A percentile compares a stretch with the other conserved stretches of the same genome.
phyloP scores from a whole-genome alignment of 2,113 vertebrate species.

The Callorhinus ursinus region DNA sequence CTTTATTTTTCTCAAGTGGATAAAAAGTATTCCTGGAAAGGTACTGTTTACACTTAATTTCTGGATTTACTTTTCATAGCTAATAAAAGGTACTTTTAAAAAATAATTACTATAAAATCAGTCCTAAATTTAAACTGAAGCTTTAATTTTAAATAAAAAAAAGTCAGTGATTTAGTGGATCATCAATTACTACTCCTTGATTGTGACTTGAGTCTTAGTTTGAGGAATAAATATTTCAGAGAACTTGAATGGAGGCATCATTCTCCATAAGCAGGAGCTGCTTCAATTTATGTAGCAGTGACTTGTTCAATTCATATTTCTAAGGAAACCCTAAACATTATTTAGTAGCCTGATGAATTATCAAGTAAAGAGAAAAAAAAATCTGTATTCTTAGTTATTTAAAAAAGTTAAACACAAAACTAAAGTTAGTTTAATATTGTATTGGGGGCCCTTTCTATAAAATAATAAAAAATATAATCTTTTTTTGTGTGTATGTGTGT shows the following conservation, averaged over 20 bases:
- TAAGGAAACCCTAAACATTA: conserved; percentile 28
- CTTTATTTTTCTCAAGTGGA: background rate
- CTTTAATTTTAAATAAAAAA: conserved; percentile 19
- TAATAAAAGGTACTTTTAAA: background rate
- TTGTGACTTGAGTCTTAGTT: background rate
- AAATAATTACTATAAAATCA: background rate
- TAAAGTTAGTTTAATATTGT: background rate
- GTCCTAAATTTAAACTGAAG: background rate
- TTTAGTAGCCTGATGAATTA: background rate
- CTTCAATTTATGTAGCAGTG: background rate
- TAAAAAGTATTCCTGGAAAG: background rate
- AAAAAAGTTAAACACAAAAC: conserved; percentile 24
- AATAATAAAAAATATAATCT: conserved; percentile 31
- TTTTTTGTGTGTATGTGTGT: background rate
- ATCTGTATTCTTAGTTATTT: conserved; percentile 38
- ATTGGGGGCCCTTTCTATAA: background rate
- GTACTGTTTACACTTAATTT: background rate
- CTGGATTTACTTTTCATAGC: background rate
- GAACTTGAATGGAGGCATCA: background rate
- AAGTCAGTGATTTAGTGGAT: background rate
- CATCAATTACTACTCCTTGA: background rate
- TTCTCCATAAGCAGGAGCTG: background rate
- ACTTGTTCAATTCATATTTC: conserved; percentile 14
- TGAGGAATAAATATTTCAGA: conserved; percentile 4
- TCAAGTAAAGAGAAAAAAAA: background rate